Conservation (phyloP, 1,140 invertebrate species). For the Leguminivora glycinivorella region DNA sequence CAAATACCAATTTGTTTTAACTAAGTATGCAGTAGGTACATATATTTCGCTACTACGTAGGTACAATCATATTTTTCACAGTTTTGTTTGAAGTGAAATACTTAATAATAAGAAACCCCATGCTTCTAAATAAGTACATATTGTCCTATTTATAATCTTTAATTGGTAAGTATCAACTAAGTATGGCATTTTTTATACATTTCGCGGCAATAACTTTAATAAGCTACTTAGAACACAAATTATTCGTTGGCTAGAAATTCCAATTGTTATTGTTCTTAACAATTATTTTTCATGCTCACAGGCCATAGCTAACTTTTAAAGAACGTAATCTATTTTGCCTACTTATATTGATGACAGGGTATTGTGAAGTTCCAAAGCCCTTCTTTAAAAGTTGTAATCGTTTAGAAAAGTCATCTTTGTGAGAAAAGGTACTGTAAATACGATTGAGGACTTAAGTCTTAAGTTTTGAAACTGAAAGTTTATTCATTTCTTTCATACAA, state of each 20-base stretch:
- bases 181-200: conserved; percentile 8
- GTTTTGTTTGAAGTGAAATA: too few relatives aligned
- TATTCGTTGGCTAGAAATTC: conserved; percentile 15
- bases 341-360: conserved; percentile 32
- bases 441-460: conserved; percentile 4
- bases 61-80: too few relatives aligned
- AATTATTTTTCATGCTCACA: conserved; percentile 47
- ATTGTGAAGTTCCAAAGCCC: conserved; percentile 45
- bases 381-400: conserved; percentile 17
- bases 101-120: too few relatives aligned
- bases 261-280: conserved; percentile 50
- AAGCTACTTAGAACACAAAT: conserved; percentile 16
- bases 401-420: conserved; percentile 38
- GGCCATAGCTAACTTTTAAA: conserved; percentile 43
- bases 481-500: neutral
- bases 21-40: too few relatives aligned
- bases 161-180: too few relatives aligned
- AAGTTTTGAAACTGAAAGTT: neutral
- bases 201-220: neutral
- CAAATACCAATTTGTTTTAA: too few relatives aligned
- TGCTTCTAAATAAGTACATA: neutral
- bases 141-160: too few relatives aligned
- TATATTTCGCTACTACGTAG: too few relatives aligned
- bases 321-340: conserved; percentile 42
- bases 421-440: conserved; percentile 12